These are phyloP conservation scores for Trogon surrucura DNA, from an alignment of 2,113 vertebrate species.

Conservation along the genomic window DNA sequence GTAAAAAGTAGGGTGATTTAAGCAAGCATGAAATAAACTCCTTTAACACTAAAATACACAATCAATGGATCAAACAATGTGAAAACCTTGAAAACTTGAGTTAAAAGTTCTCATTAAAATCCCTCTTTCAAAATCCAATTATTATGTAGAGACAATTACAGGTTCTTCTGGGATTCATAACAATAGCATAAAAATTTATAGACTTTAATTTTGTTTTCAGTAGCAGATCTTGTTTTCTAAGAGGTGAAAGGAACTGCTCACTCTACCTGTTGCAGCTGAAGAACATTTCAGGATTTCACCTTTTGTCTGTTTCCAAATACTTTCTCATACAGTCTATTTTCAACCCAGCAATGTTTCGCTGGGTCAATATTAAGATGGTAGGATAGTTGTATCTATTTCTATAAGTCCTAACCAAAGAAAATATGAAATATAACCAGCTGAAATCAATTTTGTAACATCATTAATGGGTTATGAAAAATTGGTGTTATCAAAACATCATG, in stretches of 20 bases:
- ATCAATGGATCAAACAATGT: not conserved
- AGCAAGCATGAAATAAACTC: slow-evolving; percentile 16
- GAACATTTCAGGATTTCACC: not conserved
- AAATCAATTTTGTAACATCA: not conserved
- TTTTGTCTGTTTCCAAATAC: not conserved
- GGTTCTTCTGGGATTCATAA: not conserved
- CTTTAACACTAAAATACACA: slow-evolving; percentile 11
- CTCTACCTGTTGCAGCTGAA: not conserved
- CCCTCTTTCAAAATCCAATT: not conserved
- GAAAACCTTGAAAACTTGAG: not conserved
- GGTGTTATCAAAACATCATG: not conserved
- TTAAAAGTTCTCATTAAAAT: not conserved
- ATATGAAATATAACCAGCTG: not conserved
- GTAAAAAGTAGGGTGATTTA: not conserved
- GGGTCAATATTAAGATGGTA: not conserved
- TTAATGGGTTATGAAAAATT: not conserved
- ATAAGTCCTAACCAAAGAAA: not conserved
- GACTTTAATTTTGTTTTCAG: not conserved
- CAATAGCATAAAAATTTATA: not conserved
- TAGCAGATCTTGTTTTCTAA: not conserved
- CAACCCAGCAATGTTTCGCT: not conserved
- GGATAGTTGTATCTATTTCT: not conserved
- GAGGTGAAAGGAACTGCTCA: not conserved
- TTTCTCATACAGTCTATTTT: not conserved
- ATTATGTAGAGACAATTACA: not conserved